A percentile compares a stretch with the other conserved stretches of the same genome.
Evolutionary conservation across 2,888 invertebrate genomes (phyloP).

Genomic region (Papilio protenor): DNA sequence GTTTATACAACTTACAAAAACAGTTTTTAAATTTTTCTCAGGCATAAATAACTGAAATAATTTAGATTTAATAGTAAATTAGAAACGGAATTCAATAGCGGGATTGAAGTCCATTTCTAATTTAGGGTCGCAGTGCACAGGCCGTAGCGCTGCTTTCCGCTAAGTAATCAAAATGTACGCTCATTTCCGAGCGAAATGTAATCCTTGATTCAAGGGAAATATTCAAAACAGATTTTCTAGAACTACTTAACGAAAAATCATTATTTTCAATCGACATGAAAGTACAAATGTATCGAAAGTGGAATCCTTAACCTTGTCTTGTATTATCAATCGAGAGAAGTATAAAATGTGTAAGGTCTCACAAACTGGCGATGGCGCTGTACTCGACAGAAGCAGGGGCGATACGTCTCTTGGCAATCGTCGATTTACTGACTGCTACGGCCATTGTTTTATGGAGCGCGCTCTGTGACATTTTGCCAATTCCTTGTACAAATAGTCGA

Average conservation of each 20-base stretch:
- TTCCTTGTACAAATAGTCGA: slow-evolving; percentile 10
- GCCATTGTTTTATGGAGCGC: slow-evolving; percentile 13
- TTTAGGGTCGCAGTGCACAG: background rate
- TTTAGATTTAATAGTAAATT: background rate
- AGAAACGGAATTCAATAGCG: background rate
- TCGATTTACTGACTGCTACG: slow-evolving; percentile 8
- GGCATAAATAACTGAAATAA: background rate
- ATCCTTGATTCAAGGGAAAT: background rate
- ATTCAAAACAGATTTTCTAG: background rate
- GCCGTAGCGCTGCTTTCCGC: background rate
- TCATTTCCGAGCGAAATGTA: background rate
- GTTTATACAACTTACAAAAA: background rate
- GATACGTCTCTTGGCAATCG: slow-evolving; percentile 22
- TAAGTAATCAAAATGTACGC: slow-evolving; percentile 7
- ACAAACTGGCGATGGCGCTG: background rate
- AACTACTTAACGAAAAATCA: background rate
- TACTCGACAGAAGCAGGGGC: background rate
- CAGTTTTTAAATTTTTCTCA: background rate
- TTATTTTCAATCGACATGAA: background rate
- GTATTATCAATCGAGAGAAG: background rate
- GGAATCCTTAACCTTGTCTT: background rate
- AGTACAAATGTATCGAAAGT: background rate
- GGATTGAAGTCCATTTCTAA: too few relatives aligned
- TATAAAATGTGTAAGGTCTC: background rate
- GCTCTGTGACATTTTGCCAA: slow-evolving; percentile 25